phyloP scores from a whole-genome alignment of 2,797 vertebrate species.

The Hafferia zeledoni region DNA sequence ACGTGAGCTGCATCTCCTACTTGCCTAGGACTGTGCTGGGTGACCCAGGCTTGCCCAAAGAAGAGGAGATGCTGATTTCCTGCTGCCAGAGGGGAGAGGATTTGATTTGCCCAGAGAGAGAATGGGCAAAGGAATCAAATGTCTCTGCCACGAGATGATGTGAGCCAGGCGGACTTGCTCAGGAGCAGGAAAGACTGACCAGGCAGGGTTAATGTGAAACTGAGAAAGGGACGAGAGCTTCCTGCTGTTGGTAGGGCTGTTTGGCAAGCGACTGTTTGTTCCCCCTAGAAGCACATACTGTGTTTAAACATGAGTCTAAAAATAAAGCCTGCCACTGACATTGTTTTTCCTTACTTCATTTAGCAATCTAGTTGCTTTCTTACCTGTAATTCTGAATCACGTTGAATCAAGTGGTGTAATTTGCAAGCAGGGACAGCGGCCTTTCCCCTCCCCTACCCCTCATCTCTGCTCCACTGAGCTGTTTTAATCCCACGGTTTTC shows the following conservation, averaged over 20 bases:
- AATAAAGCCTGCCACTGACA: constrained; percentile 48
- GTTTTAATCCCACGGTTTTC: constrained; percentile 68
- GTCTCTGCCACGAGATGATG: not conserved
- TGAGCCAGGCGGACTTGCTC: not conserved
- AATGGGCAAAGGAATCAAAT: not conserved
- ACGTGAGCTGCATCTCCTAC: not conserved
- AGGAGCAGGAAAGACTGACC: constrained; percentile 7
- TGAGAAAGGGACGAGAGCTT: not conserved
- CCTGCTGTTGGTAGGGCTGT: constrained; percentile 21
- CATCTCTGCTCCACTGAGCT: constrained; percentile 38
- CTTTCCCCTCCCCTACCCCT: not conserved
- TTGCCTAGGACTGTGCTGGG: not conserved
- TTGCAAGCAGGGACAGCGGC: constrained; percentile 1
- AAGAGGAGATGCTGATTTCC: not conserved
- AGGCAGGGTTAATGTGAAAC: not conserved
- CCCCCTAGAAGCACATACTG: constrained; percentile 35
- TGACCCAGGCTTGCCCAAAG: not conserved
- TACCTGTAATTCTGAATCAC: constrained; percentile 51
- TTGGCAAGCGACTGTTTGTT: constrained; percentile 55
- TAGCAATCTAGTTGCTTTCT: constrained; percentile 62
- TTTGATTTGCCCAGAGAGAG: not conserved
- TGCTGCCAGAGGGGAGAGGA: not conserved
- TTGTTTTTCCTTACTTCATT: constrained; percentile 65
- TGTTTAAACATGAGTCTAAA: constrained; percentile 53
- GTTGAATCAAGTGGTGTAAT: constrained; percentile 12